Conservation (phyloP, 2,888 invertebrate species). For the Poecilobothrus nobilitatus region DNA sequence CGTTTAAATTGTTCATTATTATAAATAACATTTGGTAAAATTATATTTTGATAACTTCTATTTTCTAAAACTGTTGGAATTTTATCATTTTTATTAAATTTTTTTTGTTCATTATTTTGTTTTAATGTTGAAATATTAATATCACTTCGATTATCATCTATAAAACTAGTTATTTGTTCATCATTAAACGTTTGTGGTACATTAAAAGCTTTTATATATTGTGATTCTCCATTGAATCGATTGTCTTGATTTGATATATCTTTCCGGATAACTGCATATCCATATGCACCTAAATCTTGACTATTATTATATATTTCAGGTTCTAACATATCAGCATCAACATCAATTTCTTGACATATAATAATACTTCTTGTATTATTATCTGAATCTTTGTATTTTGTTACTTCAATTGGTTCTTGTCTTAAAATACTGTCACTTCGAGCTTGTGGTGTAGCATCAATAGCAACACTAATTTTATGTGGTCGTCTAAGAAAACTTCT, state of each 20-base stretch:
- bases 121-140: slow-evolving; percentile 65
- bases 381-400: slow-evolving; percentile 44
- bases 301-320: background rate
- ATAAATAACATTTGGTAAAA: slow-evolving; percentile 24
- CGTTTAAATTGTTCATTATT: slow-evolving; percentile 44
- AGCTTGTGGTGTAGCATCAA: slow-evolving; percentile 70
- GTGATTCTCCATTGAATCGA: background rate
- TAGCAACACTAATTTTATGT: slow-evolving; percentile 64
- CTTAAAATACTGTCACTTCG: slow-evolving; percentile 62
- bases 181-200: slow-evolving; percentile 27
- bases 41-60: slow-evolving; percentile 42
- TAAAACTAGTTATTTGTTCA: slow-evolving; percentile 45
- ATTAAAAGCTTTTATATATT: background rate
- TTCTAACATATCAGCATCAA: slow-evolving; percentile 24
- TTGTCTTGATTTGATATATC: background rate
- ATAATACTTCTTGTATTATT: slow-evolving; percentile 35
- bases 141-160: slow-evolving; percentile 39
- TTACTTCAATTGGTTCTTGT: slow-evolving; percentile 68
- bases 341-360: slow-evolving; percentile 40
- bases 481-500: slow-evolving; percentile 47
- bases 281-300: slow-evolving; percentile 23
- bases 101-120: slow-evolving; percentile 40
- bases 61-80: slow-evolving; percentile 62
- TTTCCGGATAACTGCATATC: slow-evolving; percentile 29
- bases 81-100: slow-evolving; percentile 58